phyloP scores from a whole-genome alignment of 2,797 vertebrate genomes.

The Channa striata region DNA sequence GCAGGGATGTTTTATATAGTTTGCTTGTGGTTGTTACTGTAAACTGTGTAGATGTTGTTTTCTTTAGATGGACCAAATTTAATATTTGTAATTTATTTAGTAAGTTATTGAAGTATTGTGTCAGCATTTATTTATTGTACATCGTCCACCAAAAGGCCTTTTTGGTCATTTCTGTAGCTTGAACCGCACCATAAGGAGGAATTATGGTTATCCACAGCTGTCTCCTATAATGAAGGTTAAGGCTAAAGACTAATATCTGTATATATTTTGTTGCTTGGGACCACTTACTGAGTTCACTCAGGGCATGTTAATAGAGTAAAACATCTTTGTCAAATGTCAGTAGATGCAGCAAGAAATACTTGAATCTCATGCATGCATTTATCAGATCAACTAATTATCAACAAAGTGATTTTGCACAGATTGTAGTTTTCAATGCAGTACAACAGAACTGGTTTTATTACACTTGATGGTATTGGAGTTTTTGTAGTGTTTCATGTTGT shows the following conservation, averaged over 20 bases:
- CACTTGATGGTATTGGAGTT: slow-evolving; percentile 30
- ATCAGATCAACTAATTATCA: slow-evolving; percentile 39
- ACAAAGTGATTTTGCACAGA: slow-evolving; percentile 55
- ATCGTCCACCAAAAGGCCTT: slow-evolving; percentile 17
- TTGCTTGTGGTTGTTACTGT: slow-evolving; percentile 38
- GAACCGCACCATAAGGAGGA: slow-evolving; percentile 45
- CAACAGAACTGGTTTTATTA: slow-evolving; percentile 51
- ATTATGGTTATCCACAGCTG: slow-evolving; percentile 41
- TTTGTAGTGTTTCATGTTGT: slow-evolving; percentile 48
- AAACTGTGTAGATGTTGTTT: slow-evolving; percentile 44
- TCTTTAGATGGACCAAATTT: slow-evolving; percentile 52
- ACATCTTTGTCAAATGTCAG: slow-evolving; percentile 40
- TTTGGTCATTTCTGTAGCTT: slow-evolving; percentile 49
- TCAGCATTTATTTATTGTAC: slow-evolving; percentile 50
- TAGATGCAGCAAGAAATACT: slow-evolving; percentile 63
- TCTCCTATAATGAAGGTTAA: slow-evolving; percentile 33
- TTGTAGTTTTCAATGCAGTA: slow-evolving; percentile 55
- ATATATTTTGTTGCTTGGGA: slow-evolving; percentile 48
- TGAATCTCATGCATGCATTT: slow-evolving; percentile 69
- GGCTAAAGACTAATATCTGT: slow-evolving; percentile 38
- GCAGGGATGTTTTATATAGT: slow-evolving; percentile 23
- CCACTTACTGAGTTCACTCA: slow-evolving; percentile 64
- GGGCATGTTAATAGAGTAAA: slow-evolving; percentile 57
- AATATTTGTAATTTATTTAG: slow-evolving; percentile 15
- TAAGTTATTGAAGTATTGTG: slow-evolving; percentile 48